Base-by-base conservation (phyloP, 2,888 invertebrate genomes). In the Anarsia innoxiella region DNA sequence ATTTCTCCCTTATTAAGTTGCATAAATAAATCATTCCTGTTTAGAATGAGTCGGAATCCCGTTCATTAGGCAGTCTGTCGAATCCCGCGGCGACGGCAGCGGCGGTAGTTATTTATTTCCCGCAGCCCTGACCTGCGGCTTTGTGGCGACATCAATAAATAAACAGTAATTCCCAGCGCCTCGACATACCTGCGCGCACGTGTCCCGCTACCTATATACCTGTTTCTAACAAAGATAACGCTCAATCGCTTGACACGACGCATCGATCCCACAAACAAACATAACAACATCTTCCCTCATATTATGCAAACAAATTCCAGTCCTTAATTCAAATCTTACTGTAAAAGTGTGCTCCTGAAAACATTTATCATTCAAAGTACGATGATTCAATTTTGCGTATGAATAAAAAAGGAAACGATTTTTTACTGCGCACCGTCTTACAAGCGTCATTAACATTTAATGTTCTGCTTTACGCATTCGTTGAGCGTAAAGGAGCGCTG, bases 361-460 rank as follows among this genome's bases (percentile, higher is more conserved):
- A 12, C 8, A 6, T 12, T 6, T 28, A 28, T 16, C 32, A 10
- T 33, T 9, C 32, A n/a, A 31, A 31, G 12, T 31, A 12, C 3
- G 23, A 19, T 32, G 25, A 26, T 33, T 33, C 23, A 33, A 33
- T 33, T 33, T 26, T 11, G 10, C 23, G 13, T 26, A 33, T 26
- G 33, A 33, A 33, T 33, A 33, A 33, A 33, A 15, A 8, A 11
- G 10, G 28, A 3, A 10, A 26, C 26, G 15, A 23, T 33, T 33
- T 31, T 33, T 15, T 26, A 32, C n/a, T 5, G 12, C 8, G 13
- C 32, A n/a, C 12, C 12, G 23, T 32, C 23, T 32, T 23, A 68
- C 33, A 33, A 26, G 33, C 14, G 15, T 26, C 40, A 33, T 40
- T 40, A 40, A 36, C 37, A 40, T 40, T 40, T 40, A 30, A 40